Base-by-base conservation (phyloP, 2,888 invertebrate species). In the Chironomus riparius region DNA sequence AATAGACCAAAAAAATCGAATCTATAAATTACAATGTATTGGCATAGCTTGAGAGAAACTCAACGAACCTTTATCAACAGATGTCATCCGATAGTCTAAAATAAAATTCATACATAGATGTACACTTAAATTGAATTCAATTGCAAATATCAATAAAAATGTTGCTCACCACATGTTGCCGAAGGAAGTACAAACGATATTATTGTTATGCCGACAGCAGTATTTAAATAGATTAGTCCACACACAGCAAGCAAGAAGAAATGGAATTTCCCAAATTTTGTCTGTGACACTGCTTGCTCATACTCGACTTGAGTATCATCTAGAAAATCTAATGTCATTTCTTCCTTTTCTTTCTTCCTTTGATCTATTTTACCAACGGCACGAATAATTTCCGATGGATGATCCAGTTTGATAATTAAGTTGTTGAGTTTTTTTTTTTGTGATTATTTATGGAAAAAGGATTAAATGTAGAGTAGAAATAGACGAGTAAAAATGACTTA, bases 251-350 rank as follows among this genome's bases (percentile, higher is more conserved):
- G 84, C 79, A 94, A 85, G 79, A 89, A 87, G 81, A 90, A 89
- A 83, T 94, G 94, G 85, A 94, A 94, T 82, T 89, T 89, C 77
- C 94, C 94, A 84, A 92, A 93, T 78, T 93, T 94, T 90, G 85
- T 79, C 78, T 81, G 79, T 56, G 81, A 78, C 22, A 83, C 77
- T 7, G 83, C 83, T 77, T 82, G 81, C 78, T 83, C 83, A 78
- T 82, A 83, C 77, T 83, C 82, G 77, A 80, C 81, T 13, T 80
- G 80, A 68, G 81, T 80, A 75, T 80, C 80, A 77, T 82, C 83
- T 79, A 82, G 78, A 79, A 82, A 82, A 78, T 83, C 82, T 22
- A 83, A 81, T 15, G 61, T 61, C 72, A 72, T 72, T n/a, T 38
- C 50, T 15, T 22, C 24, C 6, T 22, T 47, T 47, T 18, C 15